A percentile compares a stretch with the other conserved stretches of the same genome.
Conservation (phyloP, 2,888 invertebrate species). For the Elmis aenea region DNA sequence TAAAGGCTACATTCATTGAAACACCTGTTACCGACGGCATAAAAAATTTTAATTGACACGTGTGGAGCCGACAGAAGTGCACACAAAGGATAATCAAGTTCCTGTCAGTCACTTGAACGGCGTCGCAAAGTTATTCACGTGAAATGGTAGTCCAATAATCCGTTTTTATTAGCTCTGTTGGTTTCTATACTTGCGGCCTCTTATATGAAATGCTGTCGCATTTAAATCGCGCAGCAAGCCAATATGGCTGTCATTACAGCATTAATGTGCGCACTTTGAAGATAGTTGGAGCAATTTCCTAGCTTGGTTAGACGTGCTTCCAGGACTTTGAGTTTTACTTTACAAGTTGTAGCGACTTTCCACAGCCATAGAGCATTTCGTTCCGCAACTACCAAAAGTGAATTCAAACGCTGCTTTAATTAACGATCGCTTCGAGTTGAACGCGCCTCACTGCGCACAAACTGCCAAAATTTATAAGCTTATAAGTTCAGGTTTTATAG, state of each 20-base stretch:
- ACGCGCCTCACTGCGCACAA: neutral
- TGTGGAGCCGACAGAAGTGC: no score
- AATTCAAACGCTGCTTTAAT: constrained; percentile 6
- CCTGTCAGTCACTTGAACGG: no score
- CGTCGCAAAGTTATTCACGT: no score
- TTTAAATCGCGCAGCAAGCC: neutral
- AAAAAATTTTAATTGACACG: no score
- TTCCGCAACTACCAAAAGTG: constrained; percentile 2
- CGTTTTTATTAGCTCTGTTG: no score
- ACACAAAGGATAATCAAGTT: no score
- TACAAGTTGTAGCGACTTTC: constrained; percentile 1
- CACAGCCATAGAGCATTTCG: constrained; percentile 5
- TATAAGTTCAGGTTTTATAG: constrained; percentile 9
- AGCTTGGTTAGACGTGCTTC: neutral
- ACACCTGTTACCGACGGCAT: no score
- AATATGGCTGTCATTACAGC: neutral
- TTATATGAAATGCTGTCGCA: no score
- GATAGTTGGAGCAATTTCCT: neutral
- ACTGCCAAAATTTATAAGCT: constrained; percentile 1
- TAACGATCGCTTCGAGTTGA: constrained; percentile 9
- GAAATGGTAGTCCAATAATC: no score
- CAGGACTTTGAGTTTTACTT: neutral
- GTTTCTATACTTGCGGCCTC: no score
- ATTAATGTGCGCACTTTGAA: neutral
- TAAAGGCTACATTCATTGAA: no score